Percentiles rank a stretch among this genome's conserved stretches.
phyloP scores from a whole-genome alignment of 2,888 invertebrate genomes.

The Lasioglossum vierecki region DNA sequence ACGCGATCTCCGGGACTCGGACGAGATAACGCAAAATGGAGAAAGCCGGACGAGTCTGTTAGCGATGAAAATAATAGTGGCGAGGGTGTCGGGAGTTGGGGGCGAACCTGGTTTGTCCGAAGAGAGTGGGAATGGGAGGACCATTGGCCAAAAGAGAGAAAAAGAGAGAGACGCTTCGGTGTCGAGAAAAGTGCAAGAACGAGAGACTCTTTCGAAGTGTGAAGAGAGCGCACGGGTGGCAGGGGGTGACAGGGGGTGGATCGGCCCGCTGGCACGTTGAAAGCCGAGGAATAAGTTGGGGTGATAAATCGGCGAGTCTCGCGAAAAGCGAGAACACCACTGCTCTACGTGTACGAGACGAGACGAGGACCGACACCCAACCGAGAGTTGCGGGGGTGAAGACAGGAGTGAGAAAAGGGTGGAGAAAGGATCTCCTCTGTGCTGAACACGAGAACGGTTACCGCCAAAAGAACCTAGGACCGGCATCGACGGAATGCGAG shows the following conservation, averaged over 20 bases:
- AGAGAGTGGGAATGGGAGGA: slow-evolving; percentile 1
- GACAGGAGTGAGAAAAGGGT: slow-evolving; percentile 13
- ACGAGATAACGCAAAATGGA: slow-evolving; percentile 57
- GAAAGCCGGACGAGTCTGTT: slow-evolving; percentile 63
- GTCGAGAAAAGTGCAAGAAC: slow-evolving; percentile 44
- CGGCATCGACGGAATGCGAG: not conserved
- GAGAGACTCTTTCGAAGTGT: slow-evolving; percentile 18
- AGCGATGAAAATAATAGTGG: slow-evolving; percentile 65
- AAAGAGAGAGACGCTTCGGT: not conserved
- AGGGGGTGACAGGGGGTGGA: slow-evolving; percentile 29
- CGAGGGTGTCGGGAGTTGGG: slow-evolving; percentile 19
- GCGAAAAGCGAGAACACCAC: slow-evolving; percentile 63
- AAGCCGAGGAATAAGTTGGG: slow-evolving; percentile 70
- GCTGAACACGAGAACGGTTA: slow-evolving; percentile 33
- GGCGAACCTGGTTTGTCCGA: slow-evolving; percentile 40
- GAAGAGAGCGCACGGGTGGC: slow-evolving; percentile 12
- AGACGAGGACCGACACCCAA: slow-evolving; percentile 11
- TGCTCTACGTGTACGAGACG: slow-evolving; percentile 44
- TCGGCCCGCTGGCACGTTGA: slow-evolving; percentile 50
- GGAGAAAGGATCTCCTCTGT: slow-evolving; percentile 44
- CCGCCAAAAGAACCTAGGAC: not conserved
- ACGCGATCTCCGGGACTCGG: slow-evolving; percentile 51
- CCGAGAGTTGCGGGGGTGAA: not conserved
- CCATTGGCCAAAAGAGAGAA: slow-evolving; percentile 15
- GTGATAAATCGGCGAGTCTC: slow-evolving; percentile 72